Evolutionary conservation across 2,888 invertebrate genomes (phyloP), one percentile per base, ranked within the genome.

Genomic region (Heteromyza rotundicornis): DNA sequence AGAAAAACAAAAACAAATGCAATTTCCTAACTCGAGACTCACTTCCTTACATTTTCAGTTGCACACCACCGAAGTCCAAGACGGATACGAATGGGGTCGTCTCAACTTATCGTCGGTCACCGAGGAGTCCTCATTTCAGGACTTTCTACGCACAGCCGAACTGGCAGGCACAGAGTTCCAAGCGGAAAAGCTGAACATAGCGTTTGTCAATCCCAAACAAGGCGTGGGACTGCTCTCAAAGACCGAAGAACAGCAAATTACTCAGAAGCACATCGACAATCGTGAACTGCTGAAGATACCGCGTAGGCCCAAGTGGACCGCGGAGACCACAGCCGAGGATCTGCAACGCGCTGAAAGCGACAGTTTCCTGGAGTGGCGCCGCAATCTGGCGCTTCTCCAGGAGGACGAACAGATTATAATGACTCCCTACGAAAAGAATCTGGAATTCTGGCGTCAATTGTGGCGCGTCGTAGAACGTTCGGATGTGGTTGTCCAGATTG

Each of bases 381-480:
- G 95, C 55, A 86, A 89, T 59, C 85, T 99, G 59, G 91, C 95
- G 2, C 80, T 88, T 23, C 79, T 95, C 16, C 93, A 92, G 81
- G 92, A 94, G 69, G 89, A 96, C 50, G 90, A 90, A 0, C 90
- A 90, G 0, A 85, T 98, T 2, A 86, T 93, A 0, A 84, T 99
- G 67, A 99, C 99, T 0, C 99, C 99, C 0, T 99, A 96, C 83
- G 99, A 99, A 78, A 92, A 95, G 76, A 99, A 99, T 84, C 82
- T 98, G 19, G 97, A 99, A 80, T 94, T 99, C 73, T 99, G 99
- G 99, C 88, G 97, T 53, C 99, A 99, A 80, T 82, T 99, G 32
- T 99, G 99, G 99, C 88, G 98, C 71, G 98, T 99, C 0, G 89
- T 99, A n/a, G 99, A 99, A 82, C 89, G 94, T 71, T 95, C 96